phyloP scores from a whole-genome alignment of 1,140 invertebrate genomes.

The Hycleus cichorii region DNA sequence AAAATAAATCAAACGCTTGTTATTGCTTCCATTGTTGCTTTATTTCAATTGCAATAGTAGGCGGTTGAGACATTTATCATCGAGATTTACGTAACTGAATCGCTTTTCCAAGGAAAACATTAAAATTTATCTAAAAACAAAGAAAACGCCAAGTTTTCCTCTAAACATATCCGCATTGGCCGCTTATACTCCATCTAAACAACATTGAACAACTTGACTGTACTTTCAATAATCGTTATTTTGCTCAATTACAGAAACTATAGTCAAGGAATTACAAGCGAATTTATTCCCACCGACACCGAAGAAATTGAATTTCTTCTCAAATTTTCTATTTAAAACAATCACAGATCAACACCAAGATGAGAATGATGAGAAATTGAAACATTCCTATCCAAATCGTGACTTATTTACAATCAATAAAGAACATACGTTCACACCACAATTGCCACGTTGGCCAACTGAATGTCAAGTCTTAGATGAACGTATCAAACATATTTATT shows the following conservation, averaged over 20 bases:
- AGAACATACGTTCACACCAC: slow-evolving; percentile 55
- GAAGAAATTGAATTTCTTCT: slow-evolving; percentile 2
- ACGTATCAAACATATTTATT: slow-evolving; percentile 68
- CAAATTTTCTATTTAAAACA: slow-evolving; percentile 5
- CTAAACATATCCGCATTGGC: too few relatives aligned
- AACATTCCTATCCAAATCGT: slow-evolving; percentile 38
- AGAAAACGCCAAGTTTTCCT: too few relatives aligned
- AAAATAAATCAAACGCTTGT: too few relatives aligned
- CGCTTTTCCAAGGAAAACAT: too few relatives aligned
- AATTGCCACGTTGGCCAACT: slow-evolving; percentile 76
- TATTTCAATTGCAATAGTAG: not conserved
- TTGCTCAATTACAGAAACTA: too few relatives aligned
- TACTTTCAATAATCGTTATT: too few relatives aligned
- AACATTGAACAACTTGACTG: too few relatives aligned
- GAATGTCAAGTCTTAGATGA: slow-evolving; percentile 80
- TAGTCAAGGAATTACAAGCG: slow-evolving; percentile 21
- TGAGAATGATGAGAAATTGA: slow-evolving; percentile 1
- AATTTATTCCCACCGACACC: slow-evolving; percentile 4
- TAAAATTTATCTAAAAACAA: too few relatives aligned
- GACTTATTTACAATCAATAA: slow-evolving; percentile 61
- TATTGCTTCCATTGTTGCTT: too few relatives aligned
- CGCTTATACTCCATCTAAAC: too few relatives aligned
- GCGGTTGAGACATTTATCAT: not conserved
- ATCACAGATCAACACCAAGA: slow-evolving; percentile 1
- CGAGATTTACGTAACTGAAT: too few relatives aligned